Evolutionary conservation across 2,888 invertebrate genomes (phyloP), one percentile per base, ranked within the genome.

Genomic region (Falcaria lacertinaria): DNA sequence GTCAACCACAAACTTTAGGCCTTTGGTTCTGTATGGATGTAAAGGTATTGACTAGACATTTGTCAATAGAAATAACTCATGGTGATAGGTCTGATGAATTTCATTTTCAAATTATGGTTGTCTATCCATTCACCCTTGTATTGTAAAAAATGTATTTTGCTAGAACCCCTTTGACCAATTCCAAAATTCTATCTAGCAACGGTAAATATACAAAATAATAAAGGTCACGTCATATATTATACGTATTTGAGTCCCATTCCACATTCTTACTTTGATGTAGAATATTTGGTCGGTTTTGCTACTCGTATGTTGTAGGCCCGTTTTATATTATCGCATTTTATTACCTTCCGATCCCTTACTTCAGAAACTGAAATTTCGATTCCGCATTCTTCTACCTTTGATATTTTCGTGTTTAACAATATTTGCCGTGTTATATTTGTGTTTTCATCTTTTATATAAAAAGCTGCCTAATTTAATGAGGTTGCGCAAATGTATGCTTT

Each of bases 161-260:
- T 22, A 15, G 8, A n/a, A 11, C 22, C 14, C 25, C 37, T 22
- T 37, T 37, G 22, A 11, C 22, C 22, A 22, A 22, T 15, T 25
- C 37, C 11, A 15, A 25, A 37, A 22, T 22, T 37, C 25, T 13
- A 37, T 37, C 22, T 37, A 7, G 36, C 22, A 22, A 8, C 25
- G 15, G 25, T 14, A 34, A 15, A 37, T 15, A 36, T 7, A 22
- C 11, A 37, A 25, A 37, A 35, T 13, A 28, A 37, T 37, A 37
- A 37, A 37, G 25, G 37, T 25, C 37, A 35, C 19, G 35, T 35
- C 35, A 35, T 13, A 35, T 34, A 34, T 34, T 35, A 19, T 35
- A 19, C 25, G 15, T 22, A 22, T 36, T 37, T 37, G 37, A 37
- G 11, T 19, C 37, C 22, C 37, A 37, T 37, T 36, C 36, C 22